These are phyloP conservation scores for Heteromurus nitidus DNA, from an alignment of 2,888 invertebrate species.

Conservation along the genomic window DNA sequence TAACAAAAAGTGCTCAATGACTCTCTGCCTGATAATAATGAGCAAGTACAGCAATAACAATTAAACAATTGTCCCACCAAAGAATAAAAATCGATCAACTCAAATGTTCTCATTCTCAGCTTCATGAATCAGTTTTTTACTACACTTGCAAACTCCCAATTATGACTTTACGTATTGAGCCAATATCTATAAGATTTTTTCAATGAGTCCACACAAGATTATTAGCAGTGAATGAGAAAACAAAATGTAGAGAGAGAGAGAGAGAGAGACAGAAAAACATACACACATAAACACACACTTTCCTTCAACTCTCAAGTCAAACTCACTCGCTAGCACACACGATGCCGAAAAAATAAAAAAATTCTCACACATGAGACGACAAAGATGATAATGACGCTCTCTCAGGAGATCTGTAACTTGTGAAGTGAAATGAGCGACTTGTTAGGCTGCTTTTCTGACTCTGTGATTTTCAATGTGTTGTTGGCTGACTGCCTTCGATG, in stretches of 20 bases:
- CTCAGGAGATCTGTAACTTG: constrained; percentile 53
- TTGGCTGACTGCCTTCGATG: constrained; percentile 58
- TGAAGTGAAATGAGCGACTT: constrained; percentile 58
- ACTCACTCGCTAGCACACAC: too few relatives aligned
- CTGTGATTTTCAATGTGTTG: constrained; percentile 55
- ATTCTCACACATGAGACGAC: constrained; percentile 39
- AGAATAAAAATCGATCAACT: neutral
- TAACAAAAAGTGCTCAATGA: constrained; percentile 29
- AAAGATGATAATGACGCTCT: constrained; percentile 49
- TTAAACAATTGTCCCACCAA: constrained; percentile 20
- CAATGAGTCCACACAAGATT: too few relatives aligned
- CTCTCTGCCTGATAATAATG: constrained; percentile 29
- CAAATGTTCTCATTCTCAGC: too few relatives aligned
- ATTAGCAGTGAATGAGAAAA: too few relatives aligned
- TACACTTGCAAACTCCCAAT: neutral
- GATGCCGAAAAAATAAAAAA: constrained; percentile 42
- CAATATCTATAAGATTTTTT: too few relatives aligned
- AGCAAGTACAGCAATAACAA: constrained; percentile 40
- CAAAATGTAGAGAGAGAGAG: too few relatives aligned
- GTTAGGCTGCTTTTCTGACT: constrained; percentile 43
- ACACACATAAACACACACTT: too few relatives aligned
- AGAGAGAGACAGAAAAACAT: too few relatives aligned
- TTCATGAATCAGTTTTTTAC: neutral
- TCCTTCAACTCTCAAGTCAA: too few relatives aligned
- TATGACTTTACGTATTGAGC: too few relatives aligned